Base-by-base conservation (phyloP, 2,113 vertebrate species). In the Podarcis raffonei region DNA sequence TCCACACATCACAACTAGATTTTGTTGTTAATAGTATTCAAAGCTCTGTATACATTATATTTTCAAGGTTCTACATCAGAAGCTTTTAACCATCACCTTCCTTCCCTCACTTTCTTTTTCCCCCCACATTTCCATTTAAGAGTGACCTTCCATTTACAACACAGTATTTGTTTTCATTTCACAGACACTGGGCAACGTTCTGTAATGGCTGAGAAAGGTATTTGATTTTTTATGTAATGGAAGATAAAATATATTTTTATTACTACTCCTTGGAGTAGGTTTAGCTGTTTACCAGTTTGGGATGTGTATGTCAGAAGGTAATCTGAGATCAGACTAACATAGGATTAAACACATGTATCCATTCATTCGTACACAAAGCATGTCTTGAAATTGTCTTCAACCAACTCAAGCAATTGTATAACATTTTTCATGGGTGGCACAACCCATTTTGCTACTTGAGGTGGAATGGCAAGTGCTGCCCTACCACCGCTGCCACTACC, bases 161-260 rank as follows among this genome's bases (percentile, higher is more conserved):
- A 90, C 16, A 83, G 20, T 76, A 83, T 90, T 90, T 92, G 75
- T 75, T 92, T 87, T 93, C 78, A 75, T 88, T 39, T 83, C 25
- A n/a, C 13, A 57, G 0, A 6, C 80, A 30, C 1, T 75, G 93
- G 69, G 86, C 35, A 75, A 16, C 90, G 59, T 75, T 91, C 75
- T 82, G 23, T 81, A 90, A 81, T 89, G 69, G 65, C 89, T 92
- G 83, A 90, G 57, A 81, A 90, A 88, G 83, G 90, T 93, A 90
- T 79, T 95, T 95, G 89, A 93, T 95, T 87, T 95, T 93, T 85
- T 75, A 92, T 92, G 90, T 74, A 42, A 32, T 87, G 75, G 90
- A 87, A 94, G 90, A 93, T 92, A 86, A 57, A 42, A 12, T 90
- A 88, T 23, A 16, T 84, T 94, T 89, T 95, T 93, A 80, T 59